These are phyloP conservation scores for Drosophila arizonae DNA, from an alignment of 1,140 invertebrate species.

Conservation along the genomic window DNA sequence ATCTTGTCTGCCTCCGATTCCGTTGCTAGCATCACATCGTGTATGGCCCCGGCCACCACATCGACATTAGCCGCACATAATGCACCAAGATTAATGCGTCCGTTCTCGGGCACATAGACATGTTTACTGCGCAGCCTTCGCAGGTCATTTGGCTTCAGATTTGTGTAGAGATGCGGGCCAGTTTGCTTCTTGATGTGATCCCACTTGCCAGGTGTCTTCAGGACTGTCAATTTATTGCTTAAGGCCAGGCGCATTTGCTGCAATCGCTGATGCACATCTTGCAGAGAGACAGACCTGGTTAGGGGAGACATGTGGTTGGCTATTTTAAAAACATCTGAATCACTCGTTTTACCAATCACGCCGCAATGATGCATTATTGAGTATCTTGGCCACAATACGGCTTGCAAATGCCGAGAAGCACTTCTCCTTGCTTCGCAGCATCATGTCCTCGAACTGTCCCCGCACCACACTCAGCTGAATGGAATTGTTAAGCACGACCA, in stretches of 20 bases:
- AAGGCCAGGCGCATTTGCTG: constrained; percentile 93
- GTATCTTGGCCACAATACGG: constrained; percentile 92
- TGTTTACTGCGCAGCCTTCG: constrained; percentile 91
- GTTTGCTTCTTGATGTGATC: constrained; percentile 96
- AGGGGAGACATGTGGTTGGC: neutral
- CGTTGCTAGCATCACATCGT: constrained; percentile 87
- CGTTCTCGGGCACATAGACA: constrained; percentile 94
- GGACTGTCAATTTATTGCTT: constrained; percentile 87
- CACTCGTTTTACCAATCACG: constrained; percentile 89
- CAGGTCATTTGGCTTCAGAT: constrained; percentile 89
- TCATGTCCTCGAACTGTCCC: constrained; percentile 94
- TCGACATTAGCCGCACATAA: constrained; percentile 93
- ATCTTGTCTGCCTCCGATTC: neutral
- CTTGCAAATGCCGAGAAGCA: constrained; percentile 91
- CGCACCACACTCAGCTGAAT: constrained; percentile 86
- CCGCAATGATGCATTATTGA: constrained; percentile 89
- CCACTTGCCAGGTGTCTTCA: constrained; percentile 96
- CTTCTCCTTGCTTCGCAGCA: constrained; percentile 93
- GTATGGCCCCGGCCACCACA: constrained; percentile 93
- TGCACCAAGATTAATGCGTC: constrained; percentile 97
- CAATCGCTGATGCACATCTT: constrained; percentile 94
- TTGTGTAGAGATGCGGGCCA: constrained; percentile 98
- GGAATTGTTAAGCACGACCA: constrained; percentile 88
- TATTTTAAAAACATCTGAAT: neutral
- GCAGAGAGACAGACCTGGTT: constrained; percentile 86